phyloP scores from a whole-genome alignment of 2,797 vertebrate genomes.

The Spinibarbus caldwelli region DNA sequence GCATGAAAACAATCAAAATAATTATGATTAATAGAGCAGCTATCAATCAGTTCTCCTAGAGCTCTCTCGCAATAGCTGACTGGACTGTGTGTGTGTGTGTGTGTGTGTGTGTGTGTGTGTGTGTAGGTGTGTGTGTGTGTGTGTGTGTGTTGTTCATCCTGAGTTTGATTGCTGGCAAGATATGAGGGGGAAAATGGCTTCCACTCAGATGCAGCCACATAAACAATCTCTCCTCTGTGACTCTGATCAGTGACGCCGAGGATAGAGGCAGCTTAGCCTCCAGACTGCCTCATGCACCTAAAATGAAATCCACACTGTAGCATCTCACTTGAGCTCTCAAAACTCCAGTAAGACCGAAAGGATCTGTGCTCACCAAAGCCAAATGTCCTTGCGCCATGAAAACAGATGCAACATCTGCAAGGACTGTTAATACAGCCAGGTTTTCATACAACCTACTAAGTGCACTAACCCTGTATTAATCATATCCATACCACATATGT shows the following conservation, averaged over 20 bases:
- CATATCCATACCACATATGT: neutral
- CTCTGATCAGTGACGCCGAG: constrained; percentile 4
- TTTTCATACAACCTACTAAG: constrained; percentile 8
- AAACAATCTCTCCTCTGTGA: constrained; percentile 33
- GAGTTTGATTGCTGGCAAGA: constrained; percentile 33
- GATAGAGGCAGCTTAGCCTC: constrained; percentile 28
- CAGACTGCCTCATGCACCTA: constrained; percentile 17
- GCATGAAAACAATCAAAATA: constrained; percentile 26
- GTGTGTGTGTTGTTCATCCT: neutral
- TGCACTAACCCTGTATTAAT: neutral
- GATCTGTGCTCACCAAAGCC: constrained; percentile 10
- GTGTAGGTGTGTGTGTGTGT: neutral
- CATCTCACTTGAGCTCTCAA: constrained; percentile 25
- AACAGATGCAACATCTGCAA: constrained; percentile 26
- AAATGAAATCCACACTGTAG: constrained; percentile 27
- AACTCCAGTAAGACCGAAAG: constrained; percentile 1
- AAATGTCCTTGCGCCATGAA: neutral
- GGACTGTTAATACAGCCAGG: neutral
- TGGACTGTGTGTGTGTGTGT: neutral
- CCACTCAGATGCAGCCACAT: constrained; percentile 27
- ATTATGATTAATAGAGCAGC: constrained; percentile 41
- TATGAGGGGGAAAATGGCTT: neutral
- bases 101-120: neutral
- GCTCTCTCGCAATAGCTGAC: neutral
- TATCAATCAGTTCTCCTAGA: constrained; percentile 4